Percentiles rank a stretch among this genome's conserved stretches.
These are phyloP conservation scores for Otocyon megalotis DNA, from an alignment of 2,113 vertebrate species.

Conservation along the genomic window DNA sequence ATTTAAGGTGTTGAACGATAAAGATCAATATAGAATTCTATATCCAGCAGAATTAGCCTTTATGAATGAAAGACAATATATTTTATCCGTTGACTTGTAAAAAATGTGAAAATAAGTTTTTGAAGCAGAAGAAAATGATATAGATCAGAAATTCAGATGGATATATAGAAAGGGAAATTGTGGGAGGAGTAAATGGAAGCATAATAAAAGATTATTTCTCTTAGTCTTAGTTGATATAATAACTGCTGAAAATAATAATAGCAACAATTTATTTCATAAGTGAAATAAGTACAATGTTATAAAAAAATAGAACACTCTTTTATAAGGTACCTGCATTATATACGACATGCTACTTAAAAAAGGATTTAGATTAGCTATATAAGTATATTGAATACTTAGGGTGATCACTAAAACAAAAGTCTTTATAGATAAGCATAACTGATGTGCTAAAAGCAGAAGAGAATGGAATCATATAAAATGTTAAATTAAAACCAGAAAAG, in stretches of 20 bases:
- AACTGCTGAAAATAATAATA: neutral
- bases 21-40: neutral
- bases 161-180: neutral
- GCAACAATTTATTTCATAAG: neutral
- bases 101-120: neutral
- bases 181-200: neutral
- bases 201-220: neutral
- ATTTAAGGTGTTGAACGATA: neutral
- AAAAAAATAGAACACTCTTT: neutral
- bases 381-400: neutral
- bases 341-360: neutral
- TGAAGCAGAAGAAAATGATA: neutral
- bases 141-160: neutral
- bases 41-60: neutral
- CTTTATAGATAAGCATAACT: neutral
- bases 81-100: neutral
- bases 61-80: neutral
- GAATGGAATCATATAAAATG: neutral
- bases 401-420: neutral
- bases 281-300: neutral
- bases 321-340: neutral
- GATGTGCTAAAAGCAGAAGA: neutral
- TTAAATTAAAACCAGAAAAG: neutral
- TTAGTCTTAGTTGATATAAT: neutral
- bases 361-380: neutral